Conservation (phyloP, 2,797 vertebrate species). For the Gymnoscopelus microlampas region DNA sequence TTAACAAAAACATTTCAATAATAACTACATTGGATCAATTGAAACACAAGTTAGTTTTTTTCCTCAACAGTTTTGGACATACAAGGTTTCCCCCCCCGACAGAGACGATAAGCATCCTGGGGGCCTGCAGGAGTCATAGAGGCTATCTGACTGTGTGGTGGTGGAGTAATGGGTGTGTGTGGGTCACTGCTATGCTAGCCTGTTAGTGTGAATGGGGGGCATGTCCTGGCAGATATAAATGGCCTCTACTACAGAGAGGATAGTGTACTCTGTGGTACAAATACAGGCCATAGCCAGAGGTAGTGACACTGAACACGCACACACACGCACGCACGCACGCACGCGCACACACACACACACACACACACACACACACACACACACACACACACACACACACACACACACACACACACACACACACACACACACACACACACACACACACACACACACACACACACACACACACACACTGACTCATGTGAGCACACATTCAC, state of each 20-base stretch:
- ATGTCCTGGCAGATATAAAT: constrained; percentile 37
- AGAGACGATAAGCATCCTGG: too few relatives aligned
- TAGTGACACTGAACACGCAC: not conserved
- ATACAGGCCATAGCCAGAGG: not conserved
- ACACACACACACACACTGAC: too few relatives aligned
- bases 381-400: not conserved
- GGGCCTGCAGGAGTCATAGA: too few relatives aligned
- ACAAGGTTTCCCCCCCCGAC: too few relatives aligned
- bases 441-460: not conserved
- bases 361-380: not conserved
- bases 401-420: not conserved
- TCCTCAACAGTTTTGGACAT: too few relatives aligned
- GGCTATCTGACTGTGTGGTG: constrained; percentile 31
- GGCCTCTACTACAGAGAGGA: constrained; percentile 31
- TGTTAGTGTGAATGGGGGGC: constrained; percentile 18
- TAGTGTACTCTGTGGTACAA: constrained; percentile 32
- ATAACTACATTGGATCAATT: too few relatives aligned
- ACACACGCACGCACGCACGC: constrained; percentile 2
- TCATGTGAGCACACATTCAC: too few relatives aligned
- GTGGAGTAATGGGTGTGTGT: constrained; percentile 11
- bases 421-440: not conserved
- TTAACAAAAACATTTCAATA: too few relatives aligned
- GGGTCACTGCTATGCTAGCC: constrained; percentile 13
- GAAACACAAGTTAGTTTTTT: too few relatives aligned
- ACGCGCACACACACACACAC: not conserved